Percentiles rank a stretch among this genome's conserved stretches.
Evolutionary conservation across 2,797 vertebrate genomes (phyloP).

Genomic region (Ptychobarbus kaznakovi): DNA sequence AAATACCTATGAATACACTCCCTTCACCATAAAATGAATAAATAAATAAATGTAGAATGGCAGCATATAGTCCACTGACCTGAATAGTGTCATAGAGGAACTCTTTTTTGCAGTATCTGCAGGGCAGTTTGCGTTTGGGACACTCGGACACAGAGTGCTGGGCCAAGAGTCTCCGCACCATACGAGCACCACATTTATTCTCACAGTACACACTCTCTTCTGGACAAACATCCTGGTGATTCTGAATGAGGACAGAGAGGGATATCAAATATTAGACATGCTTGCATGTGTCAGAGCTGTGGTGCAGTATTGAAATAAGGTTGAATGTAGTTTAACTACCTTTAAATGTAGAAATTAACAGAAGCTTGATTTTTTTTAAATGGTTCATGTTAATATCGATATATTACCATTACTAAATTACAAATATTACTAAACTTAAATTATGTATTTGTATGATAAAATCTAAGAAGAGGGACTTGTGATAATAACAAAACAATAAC

Average conservation of each 20-base stretch:
- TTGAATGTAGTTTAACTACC: not conserved
- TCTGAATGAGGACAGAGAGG: conserved; percentile 71
- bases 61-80: conserved; percentile 75
- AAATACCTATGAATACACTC: not conserved
- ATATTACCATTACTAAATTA: not conserved
- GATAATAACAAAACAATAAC: not conserved
- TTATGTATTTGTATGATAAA: not conserved
- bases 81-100: conserved; percentile 98
- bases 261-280: not conserved
- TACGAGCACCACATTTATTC: conserved; percentile 96
- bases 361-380: not conserved
- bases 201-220: conserved; percentile 98
- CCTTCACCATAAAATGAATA: not conserved
- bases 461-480: not conserved
- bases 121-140: conserved; percentile 96
- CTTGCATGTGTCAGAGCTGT: not conserved
- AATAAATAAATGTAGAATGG: not conserved
- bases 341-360: not conserved
- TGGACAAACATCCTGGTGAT: conserved; percentile 93
- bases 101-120: conserved; percentile 94
- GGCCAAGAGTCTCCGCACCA: conserved; percentile 92
- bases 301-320: not conserved
- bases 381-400: not conserved
- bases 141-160: conserved; percentile 91
- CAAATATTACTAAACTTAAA: not conserved